These are phyloP conservation scores for Athripsodes cinereus DNA, from an alignment of 2,888 invertebrate genomes.

Conservation along the genomic window DNA sequence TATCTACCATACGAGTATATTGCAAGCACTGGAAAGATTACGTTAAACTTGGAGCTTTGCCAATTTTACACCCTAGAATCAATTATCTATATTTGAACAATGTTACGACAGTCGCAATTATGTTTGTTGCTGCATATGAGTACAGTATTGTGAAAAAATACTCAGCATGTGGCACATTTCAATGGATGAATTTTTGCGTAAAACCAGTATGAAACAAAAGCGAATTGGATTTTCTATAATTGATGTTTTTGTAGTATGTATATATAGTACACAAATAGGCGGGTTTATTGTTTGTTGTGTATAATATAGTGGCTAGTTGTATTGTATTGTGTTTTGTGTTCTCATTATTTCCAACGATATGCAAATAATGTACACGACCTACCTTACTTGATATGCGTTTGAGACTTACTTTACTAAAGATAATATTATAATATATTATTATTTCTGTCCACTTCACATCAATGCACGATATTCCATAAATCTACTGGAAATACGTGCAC, in stretches of 20 bases:
- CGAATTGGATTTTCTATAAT: not conserved
- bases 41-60: no score
- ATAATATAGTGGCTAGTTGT: not conserved
- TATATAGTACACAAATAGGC: no score
- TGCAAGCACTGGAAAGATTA: no score
- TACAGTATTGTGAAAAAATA: no score
- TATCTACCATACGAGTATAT: no score
- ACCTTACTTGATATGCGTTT: slow-evolving; percentile 1
- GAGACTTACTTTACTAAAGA: not conserved
- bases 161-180: no score
- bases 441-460: not conserved
- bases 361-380: not conserved
- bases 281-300: no score
- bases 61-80: no score
- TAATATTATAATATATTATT: not conserved
- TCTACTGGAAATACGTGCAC: not conserved
- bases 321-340: not conserved
- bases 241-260: not conserved
- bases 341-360: slow-evolving; percentile 1
- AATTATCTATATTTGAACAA: no score
- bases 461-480: not conserved
- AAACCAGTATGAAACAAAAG: slow-evolving; percentile 1
- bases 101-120: no score
- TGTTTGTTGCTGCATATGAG: no score
- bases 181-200: not conserved